These are phyloP conservation scores for Neoseiulus cucumeris DNA, from an alignment of 1,140 invertebrate species.

Conservation along the genomic window DNA sequence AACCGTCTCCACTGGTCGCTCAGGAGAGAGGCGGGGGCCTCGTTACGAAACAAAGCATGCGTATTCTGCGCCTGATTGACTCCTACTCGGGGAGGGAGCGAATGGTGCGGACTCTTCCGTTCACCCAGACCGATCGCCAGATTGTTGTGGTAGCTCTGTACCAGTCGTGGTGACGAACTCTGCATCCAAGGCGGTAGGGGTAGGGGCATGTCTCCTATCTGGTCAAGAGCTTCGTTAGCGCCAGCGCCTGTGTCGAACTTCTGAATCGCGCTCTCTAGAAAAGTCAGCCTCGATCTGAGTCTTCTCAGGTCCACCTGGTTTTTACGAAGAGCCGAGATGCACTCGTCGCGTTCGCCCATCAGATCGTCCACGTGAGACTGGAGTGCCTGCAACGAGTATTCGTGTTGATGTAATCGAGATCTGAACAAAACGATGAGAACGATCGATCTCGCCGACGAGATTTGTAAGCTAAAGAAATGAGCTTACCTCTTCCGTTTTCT, in stretches of 20 bases:
- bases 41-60: not conserved
- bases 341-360: slow-evolving; percentile 7
- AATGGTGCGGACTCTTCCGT: slow-evolving; percentile 9
- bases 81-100: not conserved
- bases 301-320: slow-evolving; percentile 4
- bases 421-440: too few relatives aligned
- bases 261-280: slow-evolving; percentile 4
- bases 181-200: not conserved
- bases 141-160: slow-evolving; percentile 9
- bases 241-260: not conserved
- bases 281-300: slow-evolving; percentile 1
- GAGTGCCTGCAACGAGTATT: not conserved
- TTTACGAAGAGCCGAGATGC: not conserved
- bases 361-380: slow-evolving; percentile 3
- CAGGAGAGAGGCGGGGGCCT: not conserved
- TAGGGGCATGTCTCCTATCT: not conserved
- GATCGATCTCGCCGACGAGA: too few relatives aligned
- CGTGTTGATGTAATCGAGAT: too few relatives aligned
- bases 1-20: not conserved
- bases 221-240: not conserved
- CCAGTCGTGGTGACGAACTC: not conserved
- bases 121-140: not conserved
- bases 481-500: slow-evolving; percentile 8
- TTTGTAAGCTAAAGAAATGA: too few relatives aligned
- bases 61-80: not conserved